phyloP scores from a whole-genome alignment of 2,113 vertebrate species.

The Brienomyrus brachyistius region DNA sequence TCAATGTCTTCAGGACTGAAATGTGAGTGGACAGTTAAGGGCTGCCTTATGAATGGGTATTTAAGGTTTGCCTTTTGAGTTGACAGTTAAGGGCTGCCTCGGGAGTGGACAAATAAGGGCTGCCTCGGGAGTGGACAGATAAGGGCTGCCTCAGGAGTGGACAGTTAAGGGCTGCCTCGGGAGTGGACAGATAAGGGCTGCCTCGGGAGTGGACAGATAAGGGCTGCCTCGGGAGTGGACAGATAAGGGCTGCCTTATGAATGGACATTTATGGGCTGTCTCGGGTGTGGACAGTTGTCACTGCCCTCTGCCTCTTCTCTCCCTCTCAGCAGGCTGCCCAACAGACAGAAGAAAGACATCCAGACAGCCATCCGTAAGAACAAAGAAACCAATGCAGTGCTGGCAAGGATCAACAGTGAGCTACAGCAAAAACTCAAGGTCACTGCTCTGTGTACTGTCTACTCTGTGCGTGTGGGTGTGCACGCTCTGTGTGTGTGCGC shows the following conservation, averaged over 20 bases:
- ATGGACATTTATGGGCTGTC: too few relatives aligned
- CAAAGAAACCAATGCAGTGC: slow-evolving; percentile 86
- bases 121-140: background rate
- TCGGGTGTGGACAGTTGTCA: background rate
- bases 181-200: background rate
- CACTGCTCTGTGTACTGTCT: slow-evolving; percentile 30
- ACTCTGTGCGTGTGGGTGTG: background rate
- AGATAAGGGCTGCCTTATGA: too few relatives aligned
- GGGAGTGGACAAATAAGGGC: background rate
- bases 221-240: too few relatives aligned
- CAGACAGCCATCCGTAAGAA: slow-evolving; percentile 91
- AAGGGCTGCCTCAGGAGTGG: background rate
- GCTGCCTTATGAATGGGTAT: background rate
- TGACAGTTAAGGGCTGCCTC: too few relatives aligned
- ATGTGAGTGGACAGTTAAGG: background rate
- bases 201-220: background rate
- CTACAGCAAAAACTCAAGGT: slow-evolving; percentile 98
- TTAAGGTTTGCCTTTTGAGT: too few relatives aligned
- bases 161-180: background rate
- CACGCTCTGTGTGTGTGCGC: background rate
- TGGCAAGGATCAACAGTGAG: slow-evolving; percentile 90
- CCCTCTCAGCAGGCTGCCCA: slow-evolving; percentile 65
- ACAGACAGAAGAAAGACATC: slow-evolving; percentile 86
- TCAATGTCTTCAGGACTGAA: background rate
- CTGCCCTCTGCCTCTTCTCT: background rate